Conservation (phyloP, 2,113 vertebrate genomes). For the Oryzias celebensis region DNA sequence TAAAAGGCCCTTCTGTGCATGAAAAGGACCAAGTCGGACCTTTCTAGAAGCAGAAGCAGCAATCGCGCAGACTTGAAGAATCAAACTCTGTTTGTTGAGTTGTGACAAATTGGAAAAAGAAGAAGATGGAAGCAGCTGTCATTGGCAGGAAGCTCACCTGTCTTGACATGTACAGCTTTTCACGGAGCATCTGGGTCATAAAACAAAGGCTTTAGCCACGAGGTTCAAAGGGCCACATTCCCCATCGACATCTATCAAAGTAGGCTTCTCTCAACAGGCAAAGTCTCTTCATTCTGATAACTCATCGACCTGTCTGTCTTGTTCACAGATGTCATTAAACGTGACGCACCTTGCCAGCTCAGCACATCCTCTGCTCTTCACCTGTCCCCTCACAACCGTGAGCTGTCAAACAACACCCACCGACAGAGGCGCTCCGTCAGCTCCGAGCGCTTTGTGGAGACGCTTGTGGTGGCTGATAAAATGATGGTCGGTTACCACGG, state of each 20-base stretch:
- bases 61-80: slow-evolving; percentile 23
- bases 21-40: slow-evolving; percentile 11
- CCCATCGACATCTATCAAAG: slow-evolving; percentile 15
- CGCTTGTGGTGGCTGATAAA: slow-evolving; percentile 95
- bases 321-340: slow-evolving; percentile 82
- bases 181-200: slow-evolving; percentile 74
- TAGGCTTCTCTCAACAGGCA: slow-evolving; percentile 11
- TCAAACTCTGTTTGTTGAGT: slow-evolving; percentile 14
- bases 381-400: slow-evolving; percentile 63
- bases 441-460: slow-evolving; percentile 95
- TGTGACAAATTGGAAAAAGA: slow-evolving; percentile 43
- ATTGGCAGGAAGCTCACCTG: slow-evolving; percentile 66
- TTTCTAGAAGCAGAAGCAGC: slow-evolving; percentile 43
- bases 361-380: slow-evolving; percentile 63
- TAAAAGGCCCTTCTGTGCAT: slow-evolving; percentile 39
- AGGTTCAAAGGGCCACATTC: slow-evolving; percentile 62
- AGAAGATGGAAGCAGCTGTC: slow-evolving; percentile 68
- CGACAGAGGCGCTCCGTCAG: slow-evolving; percentile 91
- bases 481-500: slow-evolving; percentile 99
- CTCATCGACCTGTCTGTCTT: slow-evolving; percentile 31
- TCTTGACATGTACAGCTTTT: slow-evolving; percentile 63
- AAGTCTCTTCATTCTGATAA: not conserved
- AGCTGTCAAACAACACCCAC: slow-evolving; percentile 43
- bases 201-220: slow-evolving; percentile 61
- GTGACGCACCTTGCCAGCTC: slow-evolving; percentile 75